Percentiles rank a stretch among this genome's conserved stretches.
phyloP scores from a whole-genome alignment of 2,113 vertebrate species.

The Argyrosomus japonicus region DNA sequence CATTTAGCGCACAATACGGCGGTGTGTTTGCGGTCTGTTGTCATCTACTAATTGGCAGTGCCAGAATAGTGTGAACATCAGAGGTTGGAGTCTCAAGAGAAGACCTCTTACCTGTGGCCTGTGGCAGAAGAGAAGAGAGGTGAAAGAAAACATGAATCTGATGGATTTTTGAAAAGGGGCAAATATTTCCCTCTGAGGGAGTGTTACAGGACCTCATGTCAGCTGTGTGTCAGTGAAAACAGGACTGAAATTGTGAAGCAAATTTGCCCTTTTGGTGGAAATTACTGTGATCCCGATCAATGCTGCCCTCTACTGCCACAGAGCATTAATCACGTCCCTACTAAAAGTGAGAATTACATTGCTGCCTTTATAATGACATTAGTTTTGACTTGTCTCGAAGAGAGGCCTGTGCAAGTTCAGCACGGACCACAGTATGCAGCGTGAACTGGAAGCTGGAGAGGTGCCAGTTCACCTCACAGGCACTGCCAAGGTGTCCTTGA shows the following conservation, averaged over 20 bases:
- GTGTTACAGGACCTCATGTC: neutral
- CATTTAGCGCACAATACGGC: constrained; percentile 57
- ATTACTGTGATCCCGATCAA: neutral
- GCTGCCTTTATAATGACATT: neutral
- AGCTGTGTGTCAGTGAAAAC: neutral
- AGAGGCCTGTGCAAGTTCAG: no score
- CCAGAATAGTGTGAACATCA: constrained; percentile 69
- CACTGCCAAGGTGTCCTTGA: no score
- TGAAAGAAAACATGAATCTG: constrained; percentile 5
- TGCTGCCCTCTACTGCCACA: constrained; percentile 70
- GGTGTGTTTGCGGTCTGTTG: constrained; percentile 61
- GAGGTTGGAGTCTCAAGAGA: constrained; percentile 28
- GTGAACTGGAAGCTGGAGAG: no score
- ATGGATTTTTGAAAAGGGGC: neutral
- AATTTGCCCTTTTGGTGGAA: neutral
- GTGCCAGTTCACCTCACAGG: no score
- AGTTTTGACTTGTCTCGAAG: neutral
- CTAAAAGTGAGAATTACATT: neutral
- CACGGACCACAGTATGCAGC: no score
- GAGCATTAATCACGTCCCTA: constrained; percentile 21
- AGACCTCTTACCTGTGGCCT: constrained; percentile 32
- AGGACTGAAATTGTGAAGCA: neutral
- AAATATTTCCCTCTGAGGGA: neutral
- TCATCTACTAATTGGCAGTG: constrained; percentile 60
- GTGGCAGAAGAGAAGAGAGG: neutral